A percentile compares a stretch with the other conserved stretches of the same genome.
phyloP scores from a whole-genome alignment of 2,797 vertebrate species.

The Spatula clypeata region DNA sequence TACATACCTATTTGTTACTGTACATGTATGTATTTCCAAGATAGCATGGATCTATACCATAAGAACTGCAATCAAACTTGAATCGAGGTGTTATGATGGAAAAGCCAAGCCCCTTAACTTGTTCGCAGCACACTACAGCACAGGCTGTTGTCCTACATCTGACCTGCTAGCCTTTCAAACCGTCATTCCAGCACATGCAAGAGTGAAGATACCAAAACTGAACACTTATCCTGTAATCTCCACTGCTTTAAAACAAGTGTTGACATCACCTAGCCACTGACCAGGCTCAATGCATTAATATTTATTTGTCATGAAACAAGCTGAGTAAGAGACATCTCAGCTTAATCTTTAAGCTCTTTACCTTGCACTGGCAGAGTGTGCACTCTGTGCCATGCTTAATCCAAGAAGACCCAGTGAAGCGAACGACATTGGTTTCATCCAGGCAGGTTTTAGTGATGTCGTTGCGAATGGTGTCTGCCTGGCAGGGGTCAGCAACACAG shows the following conservation, averaged over 20 bases:
- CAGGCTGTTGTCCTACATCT: neutral
- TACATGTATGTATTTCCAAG: no score
- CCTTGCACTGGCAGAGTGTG: slow-evolving; percentile 98
- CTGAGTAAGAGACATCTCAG: neutral
- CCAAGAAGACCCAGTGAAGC: slow-evolving; percentile 98
- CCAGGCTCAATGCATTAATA: neutral
- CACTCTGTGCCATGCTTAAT: slow-evolving; percentile 97
- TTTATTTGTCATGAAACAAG: neutral
- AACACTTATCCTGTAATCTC: neutral
- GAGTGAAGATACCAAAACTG: neutral
- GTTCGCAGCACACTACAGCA: neutral
- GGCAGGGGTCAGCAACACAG: slow-evolving; percentile 95
- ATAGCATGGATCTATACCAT: no score
- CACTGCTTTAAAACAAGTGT: neutral
- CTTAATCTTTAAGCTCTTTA: slow-evolving; percentile 64
- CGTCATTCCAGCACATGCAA: neutral
- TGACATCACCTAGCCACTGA: neutral
- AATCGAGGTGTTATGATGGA: neutral
- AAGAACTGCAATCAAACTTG: neutral
- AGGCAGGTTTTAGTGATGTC: slow-evolving; percentile 98
- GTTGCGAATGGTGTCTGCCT: slow-evolving; percentile 93
- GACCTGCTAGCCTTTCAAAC: neutral
- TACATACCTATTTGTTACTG: neutral
- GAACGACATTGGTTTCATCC: slow-evolving; percentile 92
- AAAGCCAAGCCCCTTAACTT: neutral